These are phyloP conservation scores for Cabera pusaria DNA, from an alignment of 2,888 invertebrate species.

Conservation along the genomic window DNA sequence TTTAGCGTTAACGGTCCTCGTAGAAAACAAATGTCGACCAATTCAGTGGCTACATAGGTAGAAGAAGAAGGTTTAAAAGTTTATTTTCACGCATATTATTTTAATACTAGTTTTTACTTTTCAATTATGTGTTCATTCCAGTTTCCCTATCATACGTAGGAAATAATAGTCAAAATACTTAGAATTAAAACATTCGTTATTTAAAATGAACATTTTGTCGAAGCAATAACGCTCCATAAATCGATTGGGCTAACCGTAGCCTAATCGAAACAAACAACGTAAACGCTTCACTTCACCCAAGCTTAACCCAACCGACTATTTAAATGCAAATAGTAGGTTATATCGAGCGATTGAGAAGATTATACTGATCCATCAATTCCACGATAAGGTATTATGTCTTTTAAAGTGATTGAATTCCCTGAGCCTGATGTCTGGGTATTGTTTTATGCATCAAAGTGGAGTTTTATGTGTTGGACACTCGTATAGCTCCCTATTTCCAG, in stretches of 20 bases:
- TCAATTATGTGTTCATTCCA: too few relatives aligned
- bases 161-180: too few relatives aligned
- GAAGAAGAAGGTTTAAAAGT: too few relatives aligned
- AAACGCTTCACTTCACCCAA: too few relatives aligned
- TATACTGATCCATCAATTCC: slow-evolving; percentile 17
- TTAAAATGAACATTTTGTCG: too few relatives aligned
- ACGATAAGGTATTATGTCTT: slow-evolving; percentile 21
- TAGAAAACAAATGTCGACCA: slow-evolving; percentile 19
- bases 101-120: too few relatives aligned
- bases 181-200: too few relatives aligned
- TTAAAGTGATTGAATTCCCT: slow-evolving; percentile 22
- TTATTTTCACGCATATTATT: too few relatives aligned
- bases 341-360: slow-evolving; percentile 18
- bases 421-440: slow-evolving; percentile 23
- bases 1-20: slow-evolving; percentile 14
- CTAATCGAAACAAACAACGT: too few relatives aligned
- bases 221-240: too few relatives aligned
- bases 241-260: too few relatives aligned
- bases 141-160: too few relatives aligned
- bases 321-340: slow-evolving; percentile 7
- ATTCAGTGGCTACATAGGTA: slow-evolving; percentile 8
- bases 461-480: slow-evolving; percentile 60
- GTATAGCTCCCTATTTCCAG: slow-evolving; percentile 29
- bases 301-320: neutral
- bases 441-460: slow-evolving; percentile 64